Conservation (phyloP, 2,797 vertebrate genomes). For the Hirundo rustica region DNA sequence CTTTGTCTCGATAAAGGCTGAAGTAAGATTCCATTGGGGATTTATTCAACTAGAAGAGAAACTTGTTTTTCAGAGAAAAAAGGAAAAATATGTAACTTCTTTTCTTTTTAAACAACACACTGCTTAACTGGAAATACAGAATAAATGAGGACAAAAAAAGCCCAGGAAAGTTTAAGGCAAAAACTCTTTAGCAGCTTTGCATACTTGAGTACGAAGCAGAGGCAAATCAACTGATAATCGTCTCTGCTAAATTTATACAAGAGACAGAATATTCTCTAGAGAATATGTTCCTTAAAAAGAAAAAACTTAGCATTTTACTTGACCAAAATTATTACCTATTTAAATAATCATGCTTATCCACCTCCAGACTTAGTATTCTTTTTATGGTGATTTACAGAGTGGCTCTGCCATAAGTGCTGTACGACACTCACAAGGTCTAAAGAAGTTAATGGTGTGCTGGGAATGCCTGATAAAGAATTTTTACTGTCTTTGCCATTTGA, state of each 20-base stretch:
- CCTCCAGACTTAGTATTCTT: neutral
- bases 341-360: neutral
- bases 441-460: neutral
- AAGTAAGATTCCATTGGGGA: neutral
- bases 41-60: neutral
- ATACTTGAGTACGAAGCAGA: conserved; percentile 38
- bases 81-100: neutral
- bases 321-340: neutral
- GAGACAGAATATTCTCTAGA: conserved; percentile 8
- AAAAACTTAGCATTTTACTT: neutral
- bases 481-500: neutral
- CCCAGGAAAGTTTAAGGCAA: conserved; percentile 55
- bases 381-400: neutral
- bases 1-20: neutral
- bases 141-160: conserved; percentile 45
- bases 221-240: conserved; percentile 54
- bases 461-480: neutral
- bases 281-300: neutral
- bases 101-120: neutral
- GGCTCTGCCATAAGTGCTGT: neutral
- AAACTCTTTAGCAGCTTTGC: conserved; percentile 57
- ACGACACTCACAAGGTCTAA: neutral
- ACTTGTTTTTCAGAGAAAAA: neutral
- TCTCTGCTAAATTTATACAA: conserved; percentile 26
- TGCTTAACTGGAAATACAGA: conserved; percentile 43